A percentile compares a stretch with the other conserved stretches of the same genome.
These are phyloP conservation scores for Ceratitis capitata DNA, from an alignment of 1,140 invertebrate species.

Conservation along the genomic window DNA sequence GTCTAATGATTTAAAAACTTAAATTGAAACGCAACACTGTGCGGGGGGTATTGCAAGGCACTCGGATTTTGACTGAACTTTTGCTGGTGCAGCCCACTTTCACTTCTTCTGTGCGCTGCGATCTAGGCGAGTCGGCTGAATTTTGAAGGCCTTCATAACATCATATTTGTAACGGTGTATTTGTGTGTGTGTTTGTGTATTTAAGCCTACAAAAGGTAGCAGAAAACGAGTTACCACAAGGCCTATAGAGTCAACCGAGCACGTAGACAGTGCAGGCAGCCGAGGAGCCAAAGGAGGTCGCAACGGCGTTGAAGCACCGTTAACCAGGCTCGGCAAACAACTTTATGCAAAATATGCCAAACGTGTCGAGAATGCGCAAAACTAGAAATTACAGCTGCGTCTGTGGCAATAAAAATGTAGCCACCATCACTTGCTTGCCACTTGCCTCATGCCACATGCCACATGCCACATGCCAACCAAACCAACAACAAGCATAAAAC, in stretches of 20 bases:
- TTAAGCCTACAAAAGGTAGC: not conserved
- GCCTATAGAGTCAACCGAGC: not conserved
- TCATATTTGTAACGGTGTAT: not conserved
- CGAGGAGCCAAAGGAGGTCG: not conserved
- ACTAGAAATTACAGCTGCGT: slow-evolving; percentile 15
- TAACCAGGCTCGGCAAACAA: not conserved
- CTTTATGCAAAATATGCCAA: slow-evolving; percentile 36
- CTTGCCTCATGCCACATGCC: not conserved
- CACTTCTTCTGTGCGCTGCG: not conserved
- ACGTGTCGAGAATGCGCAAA: slow-evolving; percentile 12
- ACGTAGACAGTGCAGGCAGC: not conserved
- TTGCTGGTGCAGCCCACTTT: not conserved
- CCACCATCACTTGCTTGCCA: slow-evolving; percentile 20
- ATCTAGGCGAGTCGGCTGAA: not conserved
- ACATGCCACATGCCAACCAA: not conserved
- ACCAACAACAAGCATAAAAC: not conserved
- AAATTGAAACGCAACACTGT: slow-evolving; percentile 29
- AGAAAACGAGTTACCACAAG: not conserved
- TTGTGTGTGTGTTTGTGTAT: not conserved
- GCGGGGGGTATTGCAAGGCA: not conserved
- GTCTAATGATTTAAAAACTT: slow-evolving; percentile 35
- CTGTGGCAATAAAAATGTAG: slow-evolving; percentile 8
- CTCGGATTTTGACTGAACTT: too few relatives aligned
- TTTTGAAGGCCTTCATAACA: not conserved
- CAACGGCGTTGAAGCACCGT: not conserved